Conservation (phyloP, 2,797 vertebrate species). For the Artibeus jamaicensis region DNA sequence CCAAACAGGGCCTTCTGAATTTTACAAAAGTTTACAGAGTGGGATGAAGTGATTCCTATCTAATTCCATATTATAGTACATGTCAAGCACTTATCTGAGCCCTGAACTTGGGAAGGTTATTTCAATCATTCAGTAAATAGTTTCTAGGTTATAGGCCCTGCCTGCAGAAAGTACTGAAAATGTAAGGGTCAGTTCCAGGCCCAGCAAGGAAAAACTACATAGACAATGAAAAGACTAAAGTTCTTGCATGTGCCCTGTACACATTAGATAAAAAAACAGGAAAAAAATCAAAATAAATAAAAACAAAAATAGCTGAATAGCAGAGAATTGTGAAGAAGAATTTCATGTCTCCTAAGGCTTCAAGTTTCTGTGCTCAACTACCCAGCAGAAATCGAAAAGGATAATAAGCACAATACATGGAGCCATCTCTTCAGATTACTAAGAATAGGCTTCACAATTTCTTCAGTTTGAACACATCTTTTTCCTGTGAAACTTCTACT, state of each 20-base stretch:
- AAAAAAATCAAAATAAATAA: background rate
- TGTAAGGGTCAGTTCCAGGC: background rate
- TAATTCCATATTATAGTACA: background rate
- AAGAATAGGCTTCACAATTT: constrained; percentile 31
- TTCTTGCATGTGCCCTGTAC: background rate
- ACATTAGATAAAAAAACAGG: background rate
- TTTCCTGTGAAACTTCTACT: constrained; percentile 7
- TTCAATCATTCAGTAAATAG: constrained; percentile 8
- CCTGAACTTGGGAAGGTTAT: background rate
- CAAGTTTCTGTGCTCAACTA: background rate
- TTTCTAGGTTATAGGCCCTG: background rate
- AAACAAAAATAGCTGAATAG: background rate
- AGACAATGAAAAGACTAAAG: background rate
- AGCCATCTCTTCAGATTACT: background rate
- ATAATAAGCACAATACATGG: background rate
- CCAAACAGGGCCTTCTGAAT: background rate
- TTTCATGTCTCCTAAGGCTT: background rate
- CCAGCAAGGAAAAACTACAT: background rate
- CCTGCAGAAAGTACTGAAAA: background rate
- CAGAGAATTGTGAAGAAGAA: background rate
- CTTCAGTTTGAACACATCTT: constrained; percentile 44
- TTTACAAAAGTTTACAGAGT: constrained; percentile 3
- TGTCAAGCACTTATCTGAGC: background rate
- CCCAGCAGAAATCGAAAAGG: background rate
- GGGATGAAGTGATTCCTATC: background rate